phyloP scores from a whole-genome alignment of 1,140 invertebrate species.

The Brachystomella parvula region DNA sequence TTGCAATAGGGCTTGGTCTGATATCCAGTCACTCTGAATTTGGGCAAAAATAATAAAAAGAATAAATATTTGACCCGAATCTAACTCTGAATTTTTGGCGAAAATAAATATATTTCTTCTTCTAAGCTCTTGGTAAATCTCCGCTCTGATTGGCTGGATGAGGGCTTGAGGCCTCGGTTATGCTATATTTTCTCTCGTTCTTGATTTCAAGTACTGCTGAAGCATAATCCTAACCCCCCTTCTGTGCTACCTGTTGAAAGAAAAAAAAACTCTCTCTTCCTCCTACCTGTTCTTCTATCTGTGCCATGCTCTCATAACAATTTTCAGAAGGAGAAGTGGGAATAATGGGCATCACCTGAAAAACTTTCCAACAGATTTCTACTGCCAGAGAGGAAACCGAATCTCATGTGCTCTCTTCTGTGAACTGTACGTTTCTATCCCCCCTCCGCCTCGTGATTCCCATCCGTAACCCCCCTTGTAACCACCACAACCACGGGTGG shows the following conservation, averaged over 20 bases:
- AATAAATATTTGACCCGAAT: no score
- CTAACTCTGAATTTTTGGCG: no score
- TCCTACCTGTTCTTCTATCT: conserved; percentile 18
- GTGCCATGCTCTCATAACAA: conserved; percentile 4
- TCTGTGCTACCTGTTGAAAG: conserved; percentile 5
- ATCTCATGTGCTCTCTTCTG: conserved; percentile 2
- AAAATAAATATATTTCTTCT: no score
- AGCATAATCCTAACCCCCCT: neutral
- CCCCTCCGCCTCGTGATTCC: neutral
- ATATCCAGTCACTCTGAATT: no score
- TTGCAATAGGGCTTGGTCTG: no score
- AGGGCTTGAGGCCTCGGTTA: neutral
- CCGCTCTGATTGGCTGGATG: conserved; percentile 7
- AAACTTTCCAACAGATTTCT: conserved; percentile 7
- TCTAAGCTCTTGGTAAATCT: no score
- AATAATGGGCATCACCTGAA: conserved; percentile 9
- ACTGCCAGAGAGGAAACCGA: conserved; percentile 6
- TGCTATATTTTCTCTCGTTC: neutral
- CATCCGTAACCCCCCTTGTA: no score
- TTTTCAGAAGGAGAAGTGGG: neutral
- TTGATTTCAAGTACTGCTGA: neutral
- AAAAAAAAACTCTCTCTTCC: conserved; percentile 12
- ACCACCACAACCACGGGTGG: no score
- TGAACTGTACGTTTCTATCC: neutral
- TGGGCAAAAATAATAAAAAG: no score